Evolutionary conservation across 2,888 invertebrate genomes (phyloP).

Genomic region (Synanthedon tipuliformis): DNA sequence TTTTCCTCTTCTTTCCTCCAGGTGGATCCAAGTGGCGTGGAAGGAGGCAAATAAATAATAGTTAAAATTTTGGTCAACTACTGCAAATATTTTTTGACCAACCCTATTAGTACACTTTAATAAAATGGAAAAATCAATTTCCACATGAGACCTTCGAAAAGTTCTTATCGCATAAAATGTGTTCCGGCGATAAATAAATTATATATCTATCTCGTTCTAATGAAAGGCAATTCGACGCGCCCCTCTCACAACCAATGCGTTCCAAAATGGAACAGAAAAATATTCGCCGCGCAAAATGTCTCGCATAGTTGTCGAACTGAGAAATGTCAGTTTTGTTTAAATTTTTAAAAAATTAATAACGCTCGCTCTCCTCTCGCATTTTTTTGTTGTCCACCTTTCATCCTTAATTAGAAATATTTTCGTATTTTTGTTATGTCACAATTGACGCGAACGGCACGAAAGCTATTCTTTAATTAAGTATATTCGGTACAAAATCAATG

Average conservation of each 20-base stretch:
- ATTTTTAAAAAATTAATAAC: conserved; percentile 64
- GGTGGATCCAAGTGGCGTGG: too few relatives aligned
- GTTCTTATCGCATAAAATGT: too few relatives aligned
- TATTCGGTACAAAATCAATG: too few relatives aligned
- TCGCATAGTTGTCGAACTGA: conserved; percentile 54
- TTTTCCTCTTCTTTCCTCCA: too few relatives aligned
- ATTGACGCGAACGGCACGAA: conserved; percentile 7
- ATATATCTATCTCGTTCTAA: conserved; percentile 2
- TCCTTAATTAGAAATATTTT: conserved; percentile 64
- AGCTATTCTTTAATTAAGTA: too few relatives aligned
- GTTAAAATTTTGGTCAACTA: too few relatives aligned
- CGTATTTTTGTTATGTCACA: conserved; percentile 25
- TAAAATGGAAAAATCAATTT: too few relatives aligned
- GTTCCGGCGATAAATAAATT: background rate
- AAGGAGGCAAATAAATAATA: too few relatives aligned
- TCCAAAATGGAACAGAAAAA: conserved; percentile 43
- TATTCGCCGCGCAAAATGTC: conserved; percentile 43
- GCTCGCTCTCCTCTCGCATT: conserved; percentile 30
- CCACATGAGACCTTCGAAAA: too few relatives aligned
- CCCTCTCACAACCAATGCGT: conserved; percentile 16
- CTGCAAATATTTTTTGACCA: too few relatives aligned
- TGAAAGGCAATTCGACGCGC: conserved; percentile 7
- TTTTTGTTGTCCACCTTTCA: conserved; percentile 28
- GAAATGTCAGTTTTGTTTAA: conserved; percentile 63
- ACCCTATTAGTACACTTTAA: too few relatives aligned